Conservation (phyloP, 1,140 invertebrate species). For the Telenomus remus region DNA sequence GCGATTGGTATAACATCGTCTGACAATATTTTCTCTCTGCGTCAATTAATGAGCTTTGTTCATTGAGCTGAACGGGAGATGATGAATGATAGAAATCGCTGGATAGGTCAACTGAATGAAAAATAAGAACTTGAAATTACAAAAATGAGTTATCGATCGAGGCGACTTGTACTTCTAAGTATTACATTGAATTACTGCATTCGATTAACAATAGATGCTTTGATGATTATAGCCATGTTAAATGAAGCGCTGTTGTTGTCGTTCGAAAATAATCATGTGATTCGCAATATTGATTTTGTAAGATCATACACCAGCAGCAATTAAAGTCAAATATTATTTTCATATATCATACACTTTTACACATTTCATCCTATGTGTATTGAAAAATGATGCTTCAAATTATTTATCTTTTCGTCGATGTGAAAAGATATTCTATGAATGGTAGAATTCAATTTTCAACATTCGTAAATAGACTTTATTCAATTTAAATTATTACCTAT, state of each 20-base stretch:
- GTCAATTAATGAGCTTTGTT: conserved; percentile 1
- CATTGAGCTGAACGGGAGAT: conserved; percentile 11
- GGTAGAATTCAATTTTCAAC: too few species aligned
- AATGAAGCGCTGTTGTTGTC: conserved; percentile 31
- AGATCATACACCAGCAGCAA: conserved; percentile 11
- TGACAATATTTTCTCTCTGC: background rate
- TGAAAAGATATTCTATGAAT: too few species aligned
- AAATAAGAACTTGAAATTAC: conserved; percentile 40
- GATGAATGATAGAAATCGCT: conserved; percentile 38
- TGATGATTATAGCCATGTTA: conserved; percentile 40
- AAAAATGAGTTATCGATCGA: conserved; percentile 51
- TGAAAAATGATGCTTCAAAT: too few species aligned
- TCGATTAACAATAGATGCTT: conserved; percentile 46
- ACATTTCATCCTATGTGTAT: too few species aligned
- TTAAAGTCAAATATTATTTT: conserved; percentile 11
- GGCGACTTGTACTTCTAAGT: conserved; percentile 28
- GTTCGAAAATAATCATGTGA: conserved; percentile 41
- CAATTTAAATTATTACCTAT: too few species aligned
- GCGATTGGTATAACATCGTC: background rate
- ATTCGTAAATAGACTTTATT: too few species aligned
- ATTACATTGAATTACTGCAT: conserved; percentile 48
- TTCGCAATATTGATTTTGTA: conserved; percentile 22
- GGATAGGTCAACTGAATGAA: conserved; percentile 30
- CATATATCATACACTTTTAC: too few species aligned
- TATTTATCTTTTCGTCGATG: too few species aligned